Base-by-base conservation (phyloP, 2,888 invertebrate species). In the Drosophila differens region DNA sequence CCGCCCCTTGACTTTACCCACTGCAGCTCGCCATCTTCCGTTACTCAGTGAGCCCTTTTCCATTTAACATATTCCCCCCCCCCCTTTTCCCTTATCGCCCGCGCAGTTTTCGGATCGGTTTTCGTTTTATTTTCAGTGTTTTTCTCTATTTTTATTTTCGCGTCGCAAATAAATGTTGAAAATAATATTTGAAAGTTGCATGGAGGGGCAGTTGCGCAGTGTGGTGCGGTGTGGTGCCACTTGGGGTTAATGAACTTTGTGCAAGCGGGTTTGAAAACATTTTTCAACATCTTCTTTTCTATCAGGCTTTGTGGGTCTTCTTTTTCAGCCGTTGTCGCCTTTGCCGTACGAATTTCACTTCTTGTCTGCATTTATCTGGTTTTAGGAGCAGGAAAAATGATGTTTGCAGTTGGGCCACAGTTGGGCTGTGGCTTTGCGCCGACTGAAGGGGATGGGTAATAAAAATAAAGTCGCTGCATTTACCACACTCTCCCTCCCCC, bases 161-260 rank as follows among this genome's bases (percentile, higher is more conserved):
- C 83, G 74, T 75, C 59, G 89, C 85, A 90, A 90, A 85, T 90
- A 85, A 85, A 90, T 85, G 90, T 89, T 89, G 87, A 76, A 89
- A 80, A 85, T 90, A 85, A 77, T 83, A 85, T 76, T 72, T 71
- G 51, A 65, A 60, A 10, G 16, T 35, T 19, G 6, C 3, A 28
- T 19, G 7, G 14, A 22, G 51, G 12, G 22, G 37, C 2, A 10
- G 10, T 33, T 0, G 7, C 0, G 32, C 32, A 32, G 32, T 32
- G 35, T 35, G 35, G 35, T 14, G 35, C 14, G 25, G 54, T 39
- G 39, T n/a, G 52, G 12, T 10, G 28, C 60, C 69, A 57, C 62
- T 64, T 63, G 91, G 86, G 85, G 85, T 85, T 85, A 85, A 90
- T 53, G 85, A 85, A 86, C 85, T 90, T 81, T 85, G 63, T 55